Evolutionary conservation across 2,113 vertebrate species (phyloP).

Genomic region (Cyrtonyx montezumae): DNA sequence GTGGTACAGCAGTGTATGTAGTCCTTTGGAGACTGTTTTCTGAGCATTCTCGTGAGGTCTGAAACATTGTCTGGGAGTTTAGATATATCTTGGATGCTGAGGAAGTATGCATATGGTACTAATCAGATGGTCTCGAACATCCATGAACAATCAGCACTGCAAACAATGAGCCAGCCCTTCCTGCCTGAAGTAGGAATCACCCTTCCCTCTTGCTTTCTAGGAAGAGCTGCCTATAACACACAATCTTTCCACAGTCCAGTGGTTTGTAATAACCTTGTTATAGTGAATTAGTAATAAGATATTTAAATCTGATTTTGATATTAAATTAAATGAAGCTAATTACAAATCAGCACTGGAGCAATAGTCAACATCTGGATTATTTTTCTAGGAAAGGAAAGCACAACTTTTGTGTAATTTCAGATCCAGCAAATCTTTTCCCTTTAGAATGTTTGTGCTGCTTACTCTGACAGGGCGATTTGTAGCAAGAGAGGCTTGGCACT

Average conservation of each 20-base stretch:
- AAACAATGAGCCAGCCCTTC: neutral
- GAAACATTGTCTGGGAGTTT: neutral
- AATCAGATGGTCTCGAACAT: neutral
- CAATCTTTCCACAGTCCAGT: neutral
- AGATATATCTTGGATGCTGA: neutral
- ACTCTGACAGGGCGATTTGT: neutral
- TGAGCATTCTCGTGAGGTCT: neutral
- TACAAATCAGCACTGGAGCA: rapidly evolving
- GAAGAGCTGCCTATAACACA: neutral
- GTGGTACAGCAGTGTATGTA: no score
- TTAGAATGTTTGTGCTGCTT: neutral
- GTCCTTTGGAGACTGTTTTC: neutral
- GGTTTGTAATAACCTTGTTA: neutral
- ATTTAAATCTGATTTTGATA: neutral
- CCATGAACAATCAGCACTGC: neutral
- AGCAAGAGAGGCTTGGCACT: neutral
- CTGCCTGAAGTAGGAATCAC: neutral
- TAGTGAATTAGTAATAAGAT: neutral
- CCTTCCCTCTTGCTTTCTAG: neutral
- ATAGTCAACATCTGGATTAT: neutral
- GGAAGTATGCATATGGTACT: neutral
- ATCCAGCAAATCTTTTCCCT: neutral
- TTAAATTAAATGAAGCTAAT: neutral
- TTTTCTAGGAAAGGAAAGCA: neutral
- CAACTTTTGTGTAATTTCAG: neutral